Base-by-base conservation (phyloP, 2,888 invertebrate species). In the Chaitophorus viminalis region DNA sequence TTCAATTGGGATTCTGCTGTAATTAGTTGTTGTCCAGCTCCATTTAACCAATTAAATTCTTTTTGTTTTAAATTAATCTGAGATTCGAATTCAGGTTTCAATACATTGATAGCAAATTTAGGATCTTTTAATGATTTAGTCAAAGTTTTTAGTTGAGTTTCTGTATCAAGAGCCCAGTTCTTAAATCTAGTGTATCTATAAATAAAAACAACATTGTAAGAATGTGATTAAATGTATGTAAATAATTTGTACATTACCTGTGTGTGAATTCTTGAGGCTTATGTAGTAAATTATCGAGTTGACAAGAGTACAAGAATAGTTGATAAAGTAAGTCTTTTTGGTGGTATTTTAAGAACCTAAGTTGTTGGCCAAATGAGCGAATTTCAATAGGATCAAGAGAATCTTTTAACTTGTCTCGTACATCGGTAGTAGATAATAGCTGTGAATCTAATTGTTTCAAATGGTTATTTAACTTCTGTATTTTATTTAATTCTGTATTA, bases 371-470 rank as follows among this genome's bases (percentile, higher is more conserved):
- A 79, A 97, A 94, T 25, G 94, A 93, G 91, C 96, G 95, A 92
- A 96, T 95, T 90, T 97, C 97, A 78, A 94, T 94, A 0, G 96
- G 96, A 91, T 96, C 96, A 9, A 97, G 93, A 90, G 95, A 96
- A 91, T 97, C 96, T 90, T 96, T 96, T 5, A 97, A 92, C 91
- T 96, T 95, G 91, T 97, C 96, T 90, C 96, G 95, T 54, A 94
- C 94, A 0, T 95, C 94, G 75, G 94, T 94, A 33, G 39, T 39
- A 31, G 81, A 74, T 1, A 9, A 39, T 3, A 87, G 18, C 31
- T 75, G 54, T 0, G 29, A 2, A 31, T 87, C 81, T 39, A 87
- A 65, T 17, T 74, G 81, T 74, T 79, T 74, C 60, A 87, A 75
- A 0, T 46, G 60, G 9, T 46, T 29, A n/a, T 81, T 87, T 46